Percentiles rank a stretch among this genome's conserved stretches.
phyloP scores from a whole-genome alignment of 2,113 vertebrate genomes.

The Platycercus adscitus region DNA sequence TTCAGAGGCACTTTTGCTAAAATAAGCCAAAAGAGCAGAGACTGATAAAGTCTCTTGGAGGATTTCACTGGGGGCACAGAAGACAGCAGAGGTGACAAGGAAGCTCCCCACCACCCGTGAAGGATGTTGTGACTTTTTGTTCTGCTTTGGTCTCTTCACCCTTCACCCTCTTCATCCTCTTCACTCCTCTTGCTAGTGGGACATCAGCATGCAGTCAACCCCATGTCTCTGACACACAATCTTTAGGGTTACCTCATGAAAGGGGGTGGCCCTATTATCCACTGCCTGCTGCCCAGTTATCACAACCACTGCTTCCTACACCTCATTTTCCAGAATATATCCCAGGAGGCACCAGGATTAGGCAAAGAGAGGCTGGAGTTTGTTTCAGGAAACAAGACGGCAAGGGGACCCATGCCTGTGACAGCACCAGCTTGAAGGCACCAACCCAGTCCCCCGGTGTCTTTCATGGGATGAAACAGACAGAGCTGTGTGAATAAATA shows the following conservation, averaged over 20 bases:
- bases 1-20: background rate
- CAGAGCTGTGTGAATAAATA: constrained; percentile 49
- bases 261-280: background rate
- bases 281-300: background rate
- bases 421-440: background rate
- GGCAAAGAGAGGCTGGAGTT: background rate
- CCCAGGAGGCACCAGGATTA: background rate
- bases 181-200: background rate
- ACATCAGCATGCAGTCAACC: background rate
- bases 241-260: background rate
- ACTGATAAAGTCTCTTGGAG: background rate
- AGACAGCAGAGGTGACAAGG: background rate
- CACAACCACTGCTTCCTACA: background rate
- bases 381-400: background rate
- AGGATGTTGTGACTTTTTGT: background rate
- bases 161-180: background rate
- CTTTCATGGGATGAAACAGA: constrained; percentile 21
- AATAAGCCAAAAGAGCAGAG: background rate
- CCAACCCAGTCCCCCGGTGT: background rate
- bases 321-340: background rate
- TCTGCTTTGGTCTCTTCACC: background rate
- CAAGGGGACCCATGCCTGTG: background rate
- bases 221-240: background rate
- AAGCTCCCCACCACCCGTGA: background rate
- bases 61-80: background rate